Evolutionary conservation across 2,797 vertebrate species (phyloP), one percentile per base, ranked within the genome.

Genomic region (Thunnus albacares): DNA sequence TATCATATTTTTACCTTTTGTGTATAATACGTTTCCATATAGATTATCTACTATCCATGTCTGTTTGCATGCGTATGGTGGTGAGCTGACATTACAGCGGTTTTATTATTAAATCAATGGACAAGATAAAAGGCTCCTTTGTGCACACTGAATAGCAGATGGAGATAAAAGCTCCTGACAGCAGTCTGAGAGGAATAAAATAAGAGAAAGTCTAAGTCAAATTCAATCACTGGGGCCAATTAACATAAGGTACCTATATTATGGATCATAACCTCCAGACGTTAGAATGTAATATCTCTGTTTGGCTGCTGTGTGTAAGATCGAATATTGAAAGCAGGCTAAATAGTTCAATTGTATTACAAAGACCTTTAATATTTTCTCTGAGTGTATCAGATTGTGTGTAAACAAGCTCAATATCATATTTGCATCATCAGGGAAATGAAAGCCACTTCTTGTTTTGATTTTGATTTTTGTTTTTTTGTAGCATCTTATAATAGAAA

Each of bases 51-150:
- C 33, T 20, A 12, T 22, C 17, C 30, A 17, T 53, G 47, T 71
- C 28, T 59, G 15, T 83, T 75, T 83, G 67, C 59, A 77, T 80
- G 77, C 62, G 47, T 82, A 67, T 38, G 28, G 67, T 33, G 45
- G 65, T 14, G 56, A 61, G 74, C 28, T 3, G 66, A 84, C 85
- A 82, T 85, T 63, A 60, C 41, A 70, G 82, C 64, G 26, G 8
- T 88, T 80, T 84, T 82, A 83, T 87, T 86, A 91, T 90, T 90
- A 75, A 87, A 93, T 95, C 86, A 91, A 62, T 77, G 79, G 77
- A 55, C 51, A 61, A 79, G 81, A 92, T 89, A 86, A 92, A 91
- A 90, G 80, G 69, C 63, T 80, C 55, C 77, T 76, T 69, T 81
- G 82, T 72, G 65, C 74, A 71, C 80, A 64, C 30, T 76, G 86